These are phyloP conservation scores for Leucoraja ocellata DNA, from an alignment of 2,797 vertebrate species.

Conservation along the genomic window DNA sequence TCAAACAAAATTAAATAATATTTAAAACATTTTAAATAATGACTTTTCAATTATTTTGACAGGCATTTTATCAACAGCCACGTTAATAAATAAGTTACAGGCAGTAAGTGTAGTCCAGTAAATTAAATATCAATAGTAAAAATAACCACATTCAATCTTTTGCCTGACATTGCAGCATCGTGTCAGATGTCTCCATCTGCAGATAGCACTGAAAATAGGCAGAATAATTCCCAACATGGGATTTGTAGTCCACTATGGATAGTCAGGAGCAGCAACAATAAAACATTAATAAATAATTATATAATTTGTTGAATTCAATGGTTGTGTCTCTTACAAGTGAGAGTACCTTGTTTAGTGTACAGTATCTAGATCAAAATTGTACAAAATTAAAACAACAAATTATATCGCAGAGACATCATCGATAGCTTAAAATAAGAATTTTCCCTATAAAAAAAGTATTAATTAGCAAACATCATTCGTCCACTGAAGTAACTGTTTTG, in stretches of 20 bases:
- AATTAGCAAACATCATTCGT: background rate
- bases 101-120: background rate
- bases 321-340: background rate
- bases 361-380: background rate
- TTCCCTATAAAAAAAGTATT: background rate
- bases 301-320: background rate
- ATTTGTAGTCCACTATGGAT: background rate
- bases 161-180: background rate
- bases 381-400: background rate
- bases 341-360: slow-evolving; percentile 2
- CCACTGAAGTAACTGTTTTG: too few relatives aligned
- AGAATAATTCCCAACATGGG: background rate
- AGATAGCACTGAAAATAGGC: background rate
- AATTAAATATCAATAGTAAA: background rate
- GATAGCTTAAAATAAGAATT: background rate
- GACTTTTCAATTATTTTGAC: background rate
- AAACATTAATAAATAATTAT: slow-evolving; percentile 3
- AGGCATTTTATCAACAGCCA: background rate
- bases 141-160: background rate
- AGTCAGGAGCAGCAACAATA: background rate
- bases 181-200: background rate
- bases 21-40: slow-evolving; percentile 18
- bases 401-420: background rate
- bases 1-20: background rate
- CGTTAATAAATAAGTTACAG: background rate